These are phyloP conservation scores for Clarias magur DNA, from an alignment of 2,113 vertebrate genomes.

Conservation along the genomic window DNA sequence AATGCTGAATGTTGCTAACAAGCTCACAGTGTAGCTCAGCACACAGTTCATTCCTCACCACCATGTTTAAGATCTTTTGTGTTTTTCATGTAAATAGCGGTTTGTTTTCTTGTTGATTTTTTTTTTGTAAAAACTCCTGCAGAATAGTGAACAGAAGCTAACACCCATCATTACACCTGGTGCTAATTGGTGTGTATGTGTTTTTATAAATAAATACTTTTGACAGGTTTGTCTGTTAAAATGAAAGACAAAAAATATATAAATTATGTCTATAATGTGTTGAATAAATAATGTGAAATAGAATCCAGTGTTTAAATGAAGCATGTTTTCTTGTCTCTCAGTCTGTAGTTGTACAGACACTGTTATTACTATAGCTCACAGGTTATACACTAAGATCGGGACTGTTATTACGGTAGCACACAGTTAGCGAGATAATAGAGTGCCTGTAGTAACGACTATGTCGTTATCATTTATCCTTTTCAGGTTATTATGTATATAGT, in stretches of 20 bases:
- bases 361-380: background rate
- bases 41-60: background rate
- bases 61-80: background rate
- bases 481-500: no score
- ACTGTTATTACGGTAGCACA: background rate
- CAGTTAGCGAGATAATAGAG: background rate
- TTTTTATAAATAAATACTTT: background rate
- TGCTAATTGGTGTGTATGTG: background rate
- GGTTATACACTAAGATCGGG: background rate
- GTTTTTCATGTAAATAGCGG: conserved; percentile 17
- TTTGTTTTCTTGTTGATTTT: background rate
- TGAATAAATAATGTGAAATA: background rate
- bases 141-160: background rate
- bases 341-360: background rate
- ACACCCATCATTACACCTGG: background rate
- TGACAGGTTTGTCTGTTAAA: background rate
- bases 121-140: background rate
- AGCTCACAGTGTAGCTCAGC: background rate
- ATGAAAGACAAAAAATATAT: background rate
- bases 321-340: background rate
- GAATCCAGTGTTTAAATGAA: background rate
- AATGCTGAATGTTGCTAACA: background rate
- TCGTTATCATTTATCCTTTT: no score
- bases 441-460: no score
- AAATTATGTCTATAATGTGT: background rate